These are phyloP conservation scores for Cynopterus brachyotis DNA, from an alignment of 2,113 vertebrate species.

Conservation along the genomic window DNA sequence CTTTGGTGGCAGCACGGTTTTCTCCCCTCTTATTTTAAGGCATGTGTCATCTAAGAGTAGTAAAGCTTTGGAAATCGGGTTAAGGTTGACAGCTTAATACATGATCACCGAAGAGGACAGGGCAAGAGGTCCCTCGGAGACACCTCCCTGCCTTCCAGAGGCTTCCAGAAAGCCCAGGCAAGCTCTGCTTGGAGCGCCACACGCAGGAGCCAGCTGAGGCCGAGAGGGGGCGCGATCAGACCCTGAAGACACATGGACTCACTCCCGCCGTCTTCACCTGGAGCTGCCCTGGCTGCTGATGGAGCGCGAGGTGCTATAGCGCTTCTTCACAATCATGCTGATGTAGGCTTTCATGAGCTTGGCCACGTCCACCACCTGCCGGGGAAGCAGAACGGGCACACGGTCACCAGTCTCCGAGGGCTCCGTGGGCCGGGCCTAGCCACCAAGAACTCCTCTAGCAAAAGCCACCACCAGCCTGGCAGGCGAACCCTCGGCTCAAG, in stretches of 20 bases:
- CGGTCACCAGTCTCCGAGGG: accelerated
- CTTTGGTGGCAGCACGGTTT: conserved; percentile 71
- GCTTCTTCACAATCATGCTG: conserved; percentile 98
- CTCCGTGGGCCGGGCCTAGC: not conserved
- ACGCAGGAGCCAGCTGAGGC: not conserved
- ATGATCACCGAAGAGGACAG: conserved; percentile 47
- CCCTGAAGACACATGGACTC: accelerated
- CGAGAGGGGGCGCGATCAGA: not conserved
- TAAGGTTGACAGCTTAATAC: conserved; percentile 55
- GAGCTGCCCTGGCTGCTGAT: conserved; percentile 92
- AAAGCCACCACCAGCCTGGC: not conserved
- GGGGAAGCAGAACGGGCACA: not conserved
- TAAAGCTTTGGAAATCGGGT: conserved; percentile 81
- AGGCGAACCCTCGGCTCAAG: not conserved
- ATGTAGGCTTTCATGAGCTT: conserved; percentile 99
- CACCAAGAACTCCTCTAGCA: not conserved
- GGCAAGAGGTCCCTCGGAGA: conserved; percentile 30
- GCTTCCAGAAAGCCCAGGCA: conserved; percentile 43
- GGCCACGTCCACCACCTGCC: conserved; percentile 97
- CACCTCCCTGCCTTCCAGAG: not conserved
- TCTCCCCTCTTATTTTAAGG: conserved; percentile 80
- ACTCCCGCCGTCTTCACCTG: conserved; percentile 83
- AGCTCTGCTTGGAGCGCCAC: not conserved
- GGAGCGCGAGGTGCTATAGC: conserved; percentile 95
- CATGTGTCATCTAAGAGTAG: conserved; percentile 76